A percentile compares a stretch with the other conserved stretches of the same genome.
Conservation (phyloP, 2,888 invertebrate species). For the Andrena marginata region DNA sequence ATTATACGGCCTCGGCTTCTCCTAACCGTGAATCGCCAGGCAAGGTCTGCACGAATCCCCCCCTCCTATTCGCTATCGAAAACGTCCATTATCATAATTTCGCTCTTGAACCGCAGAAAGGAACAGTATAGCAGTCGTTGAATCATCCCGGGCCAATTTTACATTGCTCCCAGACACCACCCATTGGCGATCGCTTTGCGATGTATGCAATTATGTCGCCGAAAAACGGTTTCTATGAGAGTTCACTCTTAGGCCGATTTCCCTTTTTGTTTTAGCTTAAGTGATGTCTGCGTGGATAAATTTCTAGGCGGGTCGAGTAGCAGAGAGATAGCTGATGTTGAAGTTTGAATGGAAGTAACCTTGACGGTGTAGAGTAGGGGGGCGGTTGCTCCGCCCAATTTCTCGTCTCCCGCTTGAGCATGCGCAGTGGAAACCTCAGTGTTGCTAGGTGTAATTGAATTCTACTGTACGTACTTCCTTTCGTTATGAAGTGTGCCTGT, state of each 20-base stretch:
- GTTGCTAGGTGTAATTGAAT: too few species aligned
- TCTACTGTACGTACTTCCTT: too few species aligned
- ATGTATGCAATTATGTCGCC: not conserved
- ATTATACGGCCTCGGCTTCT: slow-evolving; percentile 51
- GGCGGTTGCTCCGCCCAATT: too few species aligned
- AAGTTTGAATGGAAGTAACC: too few species aligned
- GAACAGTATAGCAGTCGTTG: not conserved
- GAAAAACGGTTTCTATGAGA: not conserved
- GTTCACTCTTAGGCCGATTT: not conserved
- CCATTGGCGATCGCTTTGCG: slow-evolving; percentile 1
- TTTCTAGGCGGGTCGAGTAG: too few species aligned
- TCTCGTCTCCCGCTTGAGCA: too few species aligned
- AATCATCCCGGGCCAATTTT: not conserved
- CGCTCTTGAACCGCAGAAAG: slow-evolving; percentile 22
- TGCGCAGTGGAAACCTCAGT: too few species aligned
- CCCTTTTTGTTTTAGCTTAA: not conserved
- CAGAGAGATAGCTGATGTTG: too few species aligned
- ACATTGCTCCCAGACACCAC: not conserved
- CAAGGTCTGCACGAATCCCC: slow-evolving; percentile 7
- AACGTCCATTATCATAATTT: slow-evolving; percentile 49
- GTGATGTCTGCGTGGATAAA: not conserved
- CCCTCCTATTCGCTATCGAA: slow-evolving; percentile 1
- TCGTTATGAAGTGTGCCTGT: too few species aligned
- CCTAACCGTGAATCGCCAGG: slow-evolving; percentile 32
- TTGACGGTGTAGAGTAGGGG: too few species aligned